phyloP scores from a whole-genome alignment of 2,113 vertebrate species.

The Theristicus caerulescens region DNA sequence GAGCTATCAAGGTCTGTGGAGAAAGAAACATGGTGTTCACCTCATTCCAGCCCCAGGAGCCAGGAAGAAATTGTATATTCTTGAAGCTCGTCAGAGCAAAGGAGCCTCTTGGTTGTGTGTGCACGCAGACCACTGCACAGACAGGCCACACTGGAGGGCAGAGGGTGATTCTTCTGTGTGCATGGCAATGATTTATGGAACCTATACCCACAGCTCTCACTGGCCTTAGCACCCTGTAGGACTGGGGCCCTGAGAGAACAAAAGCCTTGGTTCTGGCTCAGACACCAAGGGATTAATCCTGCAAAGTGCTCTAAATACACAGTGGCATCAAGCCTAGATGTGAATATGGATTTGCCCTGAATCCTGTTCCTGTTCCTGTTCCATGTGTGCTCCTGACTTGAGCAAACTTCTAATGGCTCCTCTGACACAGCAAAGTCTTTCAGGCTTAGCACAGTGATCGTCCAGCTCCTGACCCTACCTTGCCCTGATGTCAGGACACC shows the following conservation, averaged over 20 bases:
- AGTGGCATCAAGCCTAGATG: not conserved
- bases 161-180: not conserved
- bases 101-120: not conserved
- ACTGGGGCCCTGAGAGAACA: not conserved
- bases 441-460: not conserved
- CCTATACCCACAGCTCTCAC: not conserved
- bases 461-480: not conserved
- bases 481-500: not conserved
- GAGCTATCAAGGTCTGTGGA: not conserved
- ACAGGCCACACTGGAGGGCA: not conserved
- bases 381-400: not conserved
- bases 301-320: not conserved
- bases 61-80: not conserved
- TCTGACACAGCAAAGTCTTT: not conserved
- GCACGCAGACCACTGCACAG: rapidly evolving
- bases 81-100: not conserved
- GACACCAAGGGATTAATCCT: not conserved
- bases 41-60: not conserved
- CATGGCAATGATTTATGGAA: not conserved
- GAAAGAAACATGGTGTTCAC: not conserved
- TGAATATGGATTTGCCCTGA: not conserved
- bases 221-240: not conserved
- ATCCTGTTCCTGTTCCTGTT: not conserved
- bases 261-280: not conserved
- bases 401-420: not conserved